Evolutionary conservation across 2,888 invertebrate genomes (phyloP).

Genomic region (Drosophila maculinotata): DNA sequence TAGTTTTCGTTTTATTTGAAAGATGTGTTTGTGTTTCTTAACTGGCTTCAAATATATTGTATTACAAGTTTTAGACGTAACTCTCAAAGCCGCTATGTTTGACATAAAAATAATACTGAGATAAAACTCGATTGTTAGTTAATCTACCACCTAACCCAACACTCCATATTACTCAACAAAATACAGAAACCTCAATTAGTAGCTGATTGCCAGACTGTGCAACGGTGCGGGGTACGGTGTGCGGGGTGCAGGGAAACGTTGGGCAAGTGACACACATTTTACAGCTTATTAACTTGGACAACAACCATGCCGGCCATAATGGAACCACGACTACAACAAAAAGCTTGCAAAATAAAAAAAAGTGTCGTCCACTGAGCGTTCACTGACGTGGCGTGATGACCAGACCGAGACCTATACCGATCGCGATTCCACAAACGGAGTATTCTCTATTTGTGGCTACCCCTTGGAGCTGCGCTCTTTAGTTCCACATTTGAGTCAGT

Average conservation of each 20-base stretch:
- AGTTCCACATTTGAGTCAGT: neutral
- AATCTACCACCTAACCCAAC: slow-evolving; percentile 1
- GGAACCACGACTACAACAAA: slow-evolving; percentile 26
- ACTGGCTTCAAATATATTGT: neutral
- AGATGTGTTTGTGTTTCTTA: neutral
- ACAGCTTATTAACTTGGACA: slow-evolving; percentile 80
- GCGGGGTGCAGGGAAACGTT: slow-evolving; percentile 28
- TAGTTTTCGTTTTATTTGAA: slow-evolving; percentile 18
- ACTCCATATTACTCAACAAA: slow-evolving; percentile 24
- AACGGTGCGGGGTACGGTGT: no score
- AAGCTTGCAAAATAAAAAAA: slow-evolving; percentile 34
- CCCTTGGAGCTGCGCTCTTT: slow-evolving; percentile 17
- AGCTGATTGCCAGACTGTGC: slow-evolving; percentile 37
- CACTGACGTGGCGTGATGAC: slow-evolving; percentile 48
- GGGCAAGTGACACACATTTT: slow-evolving; percentile 79
- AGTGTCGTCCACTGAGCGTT: slow-evolving; percentile 53
- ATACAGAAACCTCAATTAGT: slow-evolving; percentile 44
- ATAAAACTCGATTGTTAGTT: slow-evolving; percentile 11
- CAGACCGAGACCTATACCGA: slow-evolving; percentile 44
- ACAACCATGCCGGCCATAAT: slow-evolving; percentile 54
- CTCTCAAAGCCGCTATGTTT: slow-evolving; percentile 1
- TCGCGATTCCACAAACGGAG: slow-evolving; percentile 5
- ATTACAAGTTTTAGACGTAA: slow-evolving; percentile 10
- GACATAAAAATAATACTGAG: slow-evolving; percentile 5
- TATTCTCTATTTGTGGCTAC: no score